A percentile compares a stretch with the other conserved stretches of the same genome.
These are phyloP conservation scores for Chaetodon trifasciatus DNA, from an alignment of 2,797 vertebrate species.

Conservation along the genomic window DNA sequence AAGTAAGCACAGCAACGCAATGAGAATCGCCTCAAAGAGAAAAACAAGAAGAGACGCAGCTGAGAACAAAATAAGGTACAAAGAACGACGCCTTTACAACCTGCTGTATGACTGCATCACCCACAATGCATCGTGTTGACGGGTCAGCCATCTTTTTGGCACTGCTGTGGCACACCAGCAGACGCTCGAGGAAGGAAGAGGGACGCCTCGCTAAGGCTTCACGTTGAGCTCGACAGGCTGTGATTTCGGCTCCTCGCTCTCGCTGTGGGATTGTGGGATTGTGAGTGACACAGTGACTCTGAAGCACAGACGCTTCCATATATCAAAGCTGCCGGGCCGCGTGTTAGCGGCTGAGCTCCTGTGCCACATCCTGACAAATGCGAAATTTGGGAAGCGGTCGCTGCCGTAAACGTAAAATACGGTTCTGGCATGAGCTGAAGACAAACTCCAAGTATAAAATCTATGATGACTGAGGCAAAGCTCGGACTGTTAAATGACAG, in stretches of 20 bases:
- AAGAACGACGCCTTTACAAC: constrained; percentile 19
- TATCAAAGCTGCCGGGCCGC: constrained; percentile 8
- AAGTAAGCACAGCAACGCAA: constrained; percentile 35
- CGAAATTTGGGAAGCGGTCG: neutral
- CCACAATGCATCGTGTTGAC: constrained; percentile 15
- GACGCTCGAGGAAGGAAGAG: constrained; percentile 19
- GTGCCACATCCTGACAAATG: constrained; percentile 18
- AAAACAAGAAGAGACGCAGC: constrained; percentile 8
- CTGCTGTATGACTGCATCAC: neutral
- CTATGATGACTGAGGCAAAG: neutral
- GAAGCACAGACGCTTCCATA: neutral
- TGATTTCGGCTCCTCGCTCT: constrained; percentile 12
- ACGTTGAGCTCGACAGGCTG: constrained; percentile 5
- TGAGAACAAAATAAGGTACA: neutral
- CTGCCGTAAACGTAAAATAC: constrained; percentile 9
- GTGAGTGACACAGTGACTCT: constrained; percentile 7
- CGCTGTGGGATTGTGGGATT: neutral
- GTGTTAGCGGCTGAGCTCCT: neutral
- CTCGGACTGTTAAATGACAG: neutral
- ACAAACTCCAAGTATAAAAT: constrained; percentile 3
- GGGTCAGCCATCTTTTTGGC: constrained; percentile 58
- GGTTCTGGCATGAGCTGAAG: neutral
- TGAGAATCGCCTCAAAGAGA: constrained; percentile 19
- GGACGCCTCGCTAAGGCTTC: constrained; percentile 8
- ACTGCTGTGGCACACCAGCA: constrained; percentile 51